Evolutionary conservation across 1,140 invertebrate species (phyloP).

Genomic region (Papilio glaucus): DNA sequence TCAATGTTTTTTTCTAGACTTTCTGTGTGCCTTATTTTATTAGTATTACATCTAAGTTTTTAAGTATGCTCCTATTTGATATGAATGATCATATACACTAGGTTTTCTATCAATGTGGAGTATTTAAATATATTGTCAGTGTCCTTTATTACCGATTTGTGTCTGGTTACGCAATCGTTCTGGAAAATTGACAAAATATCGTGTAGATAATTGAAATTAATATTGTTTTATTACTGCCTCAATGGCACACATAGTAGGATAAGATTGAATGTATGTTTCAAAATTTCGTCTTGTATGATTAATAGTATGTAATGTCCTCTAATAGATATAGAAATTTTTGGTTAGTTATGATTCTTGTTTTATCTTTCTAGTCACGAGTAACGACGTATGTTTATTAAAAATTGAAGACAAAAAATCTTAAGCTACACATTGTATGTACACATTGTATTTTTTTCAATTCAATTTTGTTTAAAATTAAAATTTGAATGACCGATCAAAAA

Average conservation of each 20-base stretch:
- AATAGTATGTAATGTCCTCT: conserved; percentile 68
- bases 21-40: conserved; percentile 68
- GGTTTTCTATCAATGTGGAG: conserved; percentile 40
- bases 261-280: conserved; percentile 52
- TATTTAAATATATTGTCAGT: conserved; percentile 39
- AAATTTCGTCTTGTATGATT: conserved; percentile 62
- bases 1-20: conserved; percentile 49
- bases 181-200: conserved; percentile 31
- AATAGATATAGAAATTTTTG: conserved; percentile 65
- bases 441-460: too few relatives aligned
- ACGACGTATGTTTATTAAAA: conserved; percentile 61
- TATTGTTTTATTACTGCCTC: conserved; percentile 41
- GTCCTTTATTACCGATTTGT: conserved; percentile 41
- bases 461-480: too few relatives aligned
- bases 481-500: too few relatives aligned
- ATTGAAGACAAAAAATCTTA: conserved; percentile 45
- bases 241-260: conserved; percentile 47
- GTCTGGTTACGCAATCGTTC: conserved; percentile 39
- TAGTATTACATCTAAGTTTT: conserved; percentile 49
- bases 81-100: conserved; percentile 31
- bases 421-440: too few relatives aligned
- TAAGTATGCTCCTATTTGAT: conserved; percentile 40
- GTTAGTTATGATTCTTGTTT: conserved; percentile 66
- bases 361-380: conserved; percentile 80
- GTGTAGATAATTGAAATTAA: conserved; percentile 35